Evolutionary conservation across 2,113 vertebrate species (phyloP).

Genomic region (Percina caprodes): DNA sequence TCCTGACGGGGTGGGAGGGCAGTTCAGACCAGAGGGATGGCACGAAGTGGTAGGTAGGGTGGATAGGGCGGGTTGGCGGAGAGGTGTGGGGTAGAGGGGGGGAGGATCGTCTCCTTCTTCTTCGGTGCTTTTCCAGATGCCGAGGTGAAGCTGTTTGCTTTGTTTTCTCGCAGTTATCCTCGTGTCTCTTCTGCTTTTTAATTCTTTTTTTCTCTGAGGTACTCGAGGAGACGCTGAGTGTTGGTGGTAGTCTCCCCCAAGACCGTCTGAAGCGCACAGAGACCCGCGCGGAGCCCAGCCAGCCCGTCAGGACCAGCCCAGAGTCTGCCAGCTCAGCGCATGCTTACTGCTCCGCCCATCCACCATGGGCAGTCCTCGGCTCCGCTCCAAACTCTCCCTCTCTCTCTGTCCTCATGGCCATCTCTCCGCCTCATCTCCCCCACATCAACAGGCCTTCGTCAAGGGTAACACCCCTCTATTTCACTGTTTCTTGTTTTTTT

Average conservation of each 20-base stretch:
- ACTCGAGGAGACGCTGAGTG: slow-evolving; percentile 71
- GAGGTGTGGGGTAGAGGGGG: slow-evolving; percentile 61
- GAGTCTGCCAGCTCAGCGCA: slow-evolving; percentile 87
- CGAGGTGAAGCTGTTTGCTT: slow-evolving; percentile 57
- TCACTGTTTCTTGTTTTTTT: not conserved
- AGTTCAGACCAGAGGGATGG: slow-evolving; percentile 73
- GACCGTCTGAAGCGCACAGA: slow-evolving; percentile 79
- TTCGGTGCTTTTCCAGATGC: slow-evolving; percentile 76
- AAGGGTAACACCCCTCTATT: slow-evolving; percentile 1
- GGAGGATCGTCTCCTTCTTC: slow-evolving; percentile 64
- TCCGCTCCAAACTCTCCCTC: slow-evolving; percentile 63
- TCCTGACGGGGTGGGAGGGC: slow-evolving; percentile 70
- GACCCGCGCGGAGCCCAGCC: slow-evolving; percentile 83
- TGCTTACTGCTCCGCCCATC: slow-evolving; percentile 84
- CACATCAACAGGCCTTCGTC: slow-evolving; percentile 21
- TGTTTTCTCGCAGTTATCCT: slow-evolving; percentile 42
- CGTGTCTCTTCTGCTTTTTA: slow-evolving; percentile 36
- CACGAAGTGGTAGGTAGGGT: slow-evolving; percentile 68
- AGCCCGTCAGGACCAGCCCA: slow-evolving; percentile 84
- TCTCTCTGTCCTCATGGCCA: slow-evolving; percentile 39
- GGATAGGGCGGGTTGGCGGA: slow-evolving; percentile 69
- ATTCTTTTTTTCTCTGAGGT: slow-evolving; percentile 35
- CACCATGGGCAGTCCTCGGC: slow-evolving; percentile 77
- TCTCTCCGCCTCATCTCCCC: slow-evolving; percentile 31
- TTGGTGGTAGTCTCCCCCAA: slow-evolving; percentile 75